phyloP scores from a whole-genome alignment of 1,140 invertebrate species.

The Heliconius eleuchia region DNA sequence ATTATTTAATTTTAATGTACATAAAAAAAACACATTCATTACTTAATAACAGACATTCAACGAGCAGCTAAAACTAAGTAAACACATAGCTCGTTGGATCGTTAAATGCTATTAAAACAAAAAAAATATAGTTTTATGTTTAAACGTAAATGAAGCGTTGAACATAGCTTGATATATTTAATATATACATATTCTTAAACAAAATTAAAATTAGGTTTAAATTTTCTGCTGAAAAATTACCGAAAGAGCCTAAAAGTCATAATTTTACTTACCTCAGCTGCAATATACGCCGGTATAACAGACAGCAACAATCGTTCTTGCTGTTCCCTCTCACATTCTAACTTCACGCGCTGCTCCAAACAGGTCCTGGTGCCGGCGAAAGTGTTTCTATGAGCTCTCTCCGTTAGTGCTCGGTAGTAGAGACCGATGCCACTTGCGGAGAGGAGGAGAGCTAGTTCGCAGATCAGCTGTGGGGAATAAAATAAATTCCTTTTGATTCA shows the following conservation, averaged over 20 bases:
- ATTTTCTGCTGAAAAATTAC: background rate
- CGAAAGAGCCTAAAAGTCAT: background rate
- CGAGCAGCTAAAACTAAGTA: no score
- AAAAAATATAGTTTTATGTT: no score
- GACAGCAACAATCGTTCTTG: conserved; percentile 95
- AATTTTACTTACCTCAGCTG: conserved; percentile 88
- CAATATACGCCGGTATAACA: conserved; percentile 96
- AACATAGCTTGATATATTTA: no score
- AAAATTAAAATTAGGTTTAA: background rate
- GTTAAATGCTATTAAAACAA: no score
- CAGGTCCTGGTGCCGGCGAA: conserved; percentile 94
- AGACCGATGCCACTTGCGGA: conserved; percentile 90
- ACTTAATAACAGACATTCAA: no score
- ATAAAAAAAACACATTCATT: no score
- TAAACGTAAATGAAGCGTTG: no score
- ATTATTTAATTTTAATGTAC: no score
- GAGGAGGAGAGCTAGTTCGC: conserved; percentile 88
- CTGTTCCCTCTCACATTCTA: conserved; percentile 95
- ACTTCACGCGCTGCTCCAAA: conserved; percentile 94
- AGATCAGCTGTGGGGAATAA: conserved; percentile 83
- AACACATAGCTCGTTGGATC: no score
- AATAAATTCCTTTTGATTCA: no score
- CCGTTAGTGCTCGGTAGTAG: conserved; percentile 93
- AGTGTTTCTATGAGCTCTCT: conserved; percentile 90
- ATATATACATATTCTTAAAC: no score